phyloP scores from a whole-genome alignment of 2,888 invertebrate species.

The Icerya purchasi region DNA sequence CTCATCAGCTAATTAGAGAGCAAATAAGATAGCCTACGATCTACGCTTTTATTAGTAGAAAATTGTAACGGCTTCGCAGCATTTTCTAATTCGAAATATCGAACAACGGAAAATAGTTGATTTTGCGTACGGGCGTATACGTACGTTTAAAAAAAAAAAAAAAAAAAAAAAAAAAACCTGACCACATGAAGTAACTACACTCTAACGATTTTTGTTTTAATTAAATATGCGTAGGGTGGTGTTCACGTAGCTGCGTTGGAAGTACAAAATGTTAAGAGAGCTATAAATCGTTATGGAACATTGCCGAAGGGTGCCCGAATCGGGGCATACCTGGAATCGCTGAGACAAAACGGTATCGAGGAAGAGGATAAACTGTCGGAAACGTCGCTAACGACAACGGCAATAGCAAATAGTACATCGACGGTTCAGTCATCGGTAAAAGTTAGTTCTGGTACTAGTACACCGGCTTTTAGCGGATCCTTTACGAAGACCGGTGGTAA shows the following conservation, averaged over 20 bases:
- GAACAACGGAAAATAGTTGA: no score
- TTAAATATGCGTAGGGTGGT: no score
- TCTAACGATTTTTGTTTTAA: no score
- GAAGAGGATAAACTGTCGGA: conserved; percentile 9
- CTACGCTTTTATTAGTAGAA: no score
- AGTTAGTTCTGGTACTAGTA: conserved; percentile 30
- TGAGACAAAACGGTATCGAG: conserved; percentile 49
- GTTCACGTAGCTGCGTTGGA: conserved; percentile 67
- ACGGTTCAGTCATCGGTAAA: conserved; percentile 18
- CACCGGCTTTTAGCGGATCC: background rate
- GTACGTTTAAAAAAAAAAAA: no score
- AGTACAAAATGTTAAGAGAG: conserved; percentile 84
- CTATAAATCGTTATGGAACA: conserved; percentile 87
- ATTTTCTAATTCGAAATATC: no score
- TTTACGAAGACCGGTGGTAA: background rate
- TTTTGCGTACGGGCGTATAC: no score
- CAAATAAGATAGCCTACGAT: no score
- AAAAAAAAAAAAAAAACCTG: no score
- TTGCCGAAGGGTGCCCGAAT: conserved; percentile 90
- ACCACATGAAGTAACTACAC: no score
- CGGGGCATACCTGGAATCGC: conserved; percentile 84
- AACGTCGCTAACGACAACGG: conserved; percentile 18
- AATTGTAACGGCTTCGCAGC: no score
- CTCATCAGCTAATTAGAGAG: no score
- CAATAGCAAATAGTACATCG: background rate